Percentiles rank a stretch among this genome's conserved stretches.
Evolutionary conservation across 2,797 vertebrate genomes (phyloP).

Genomic region (Hypotaenidia okinawae): DNA sequence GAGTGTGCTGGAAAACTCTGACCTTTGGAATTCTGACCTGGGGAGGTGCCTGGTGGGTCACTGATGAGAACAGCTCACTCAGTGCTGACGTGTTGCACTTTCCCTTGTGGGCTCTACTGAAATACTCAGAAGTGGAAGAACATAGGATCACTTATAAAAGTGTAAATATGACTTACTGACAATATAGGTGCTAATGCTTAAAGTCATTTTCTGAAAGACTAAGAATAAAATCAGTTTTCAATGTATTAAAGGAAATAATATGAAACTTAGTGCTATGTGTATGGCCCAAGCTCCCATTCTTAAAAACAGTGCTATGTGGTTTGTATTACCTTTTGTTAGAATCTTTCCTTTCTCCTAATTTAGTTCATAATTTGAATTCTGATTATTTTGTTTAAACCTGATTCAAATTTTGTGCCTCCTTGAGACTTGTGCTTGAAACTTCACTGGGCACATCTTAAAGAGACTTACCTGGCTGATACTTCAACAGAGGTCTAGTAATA

Average conservation of each 20-base stretch:
- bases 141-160: background rate
- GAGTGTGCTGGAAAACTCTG: background rate
- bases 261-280: background rate
- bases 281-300: slow-evolving; percentile 7
- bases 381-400: background rate
- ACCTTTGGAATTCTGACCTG: background rate
- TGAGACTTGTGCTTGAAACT: background rate
- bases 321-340: background rate
- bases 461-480: background rate
- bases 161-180: slow-evolving; percentile 13
- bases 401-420: background rate
- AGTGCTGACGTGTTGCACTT: background rate
- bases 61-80: background rate
- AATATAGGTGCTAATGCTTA: slow-evolving; percentile 56
- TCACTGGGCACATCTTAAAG: background rate
- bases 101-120: slow-evolving; percentile 4
- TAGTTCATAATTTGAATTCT: background rate
- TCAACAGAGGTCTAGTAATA: background rate
- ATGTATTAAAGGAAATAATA: slow-evolving; percentile 39
- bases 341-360: background rate
- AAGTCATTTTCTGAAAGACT: background rate
- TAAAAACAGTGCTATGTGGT: background rate
- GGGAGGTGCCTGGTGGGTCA: background rate
- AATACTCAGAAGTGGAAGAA: background rate
- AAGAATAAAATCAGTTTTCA: slow-evolving; percentile 60